These are phyloP conservation scores for Epinephelus moara DNA, from an alignment of 2,113 vertebrate species.

Conservation along the genomic window DNA sequence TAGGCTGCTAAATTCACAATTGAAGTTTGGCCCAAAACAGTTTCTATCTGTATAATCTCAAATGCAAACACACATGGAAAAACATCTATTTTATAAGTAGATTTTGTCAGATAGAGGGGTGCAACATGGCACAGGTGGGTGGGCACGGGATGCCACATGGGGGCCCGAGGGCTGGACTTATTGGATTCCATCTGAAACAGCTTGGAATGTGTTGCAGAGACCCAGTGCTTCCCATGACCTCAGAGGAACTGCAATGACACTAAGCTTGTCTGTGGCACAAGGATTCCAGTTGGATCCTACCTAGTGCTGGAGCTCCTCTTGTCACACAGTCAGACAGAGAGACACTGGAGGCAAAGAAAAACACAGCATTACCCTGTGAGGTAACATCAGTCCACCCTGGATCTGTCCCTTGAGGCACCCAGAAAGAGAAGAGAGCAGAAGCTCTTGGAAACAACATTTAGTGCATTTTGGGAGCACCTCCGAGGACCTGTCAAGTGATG, in stretches of 20 bases:
- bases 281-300: background rate
- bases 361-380: conserved; percentile 24
- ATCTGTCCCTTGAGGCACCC: conserved; percentile 30
- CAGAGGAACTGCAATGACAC: conserved; percentile 6
- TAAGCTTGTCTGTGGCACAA: background rate
- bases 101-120: no score
- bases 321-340: conserved; percentile 6
- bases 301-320: background rate
- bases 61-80: no score
- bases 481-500: conserved; percentile 51
- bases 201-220: background rate
- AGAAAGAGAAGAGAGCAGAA: conserved; percentile 23
- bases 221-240: conserved; percentile 5
- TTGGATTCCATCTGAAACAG: conserved; percentile 5
- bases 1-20: background rate
- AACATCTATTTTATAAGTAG: no score
- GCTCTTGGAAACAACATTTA: conserved; percentile 42
- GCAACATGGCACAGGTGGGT: no score
- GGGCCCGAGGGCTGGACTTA: background rate
- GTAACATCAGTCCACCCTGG: conserved; percentile 29
- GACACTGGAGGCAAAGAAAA: conserved; percentile 23
- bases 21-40: no score
- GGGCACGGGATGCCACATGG: no score
- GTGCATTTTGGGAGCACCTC: conserved; percentile 39
- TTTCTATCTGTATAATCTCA: no score